Evolutionary conservation across 2,888 invertebrate genomes (phyloP).

Genomic region (Meghimatium bilineatum): DNA sequence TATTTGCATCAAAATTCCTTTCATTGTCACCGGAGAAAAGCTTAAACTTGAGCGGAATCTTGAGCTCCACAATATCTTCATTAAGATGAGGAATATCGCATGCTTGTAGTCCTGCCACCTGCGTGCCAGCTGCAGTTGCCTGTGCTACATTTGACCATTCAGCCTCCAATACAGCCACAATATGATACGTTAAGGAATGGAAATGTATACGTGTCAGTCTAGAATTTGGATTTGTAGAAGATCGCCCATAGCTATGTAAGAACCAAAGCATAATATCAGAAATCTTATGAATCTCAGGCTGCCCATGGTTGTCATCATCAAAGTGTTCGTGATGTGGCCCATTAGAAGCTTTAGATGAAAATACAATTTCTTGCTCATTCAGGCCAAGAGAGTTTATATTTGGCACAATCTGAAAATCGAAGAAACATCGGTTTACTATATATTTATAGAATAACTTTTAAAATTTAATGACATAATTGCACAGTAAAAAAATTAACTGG

Average conservation of each 20-base stretch:
- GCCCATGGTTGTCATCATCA: slow-evolving; percentile 57
- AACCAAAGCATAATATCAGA: slow-evolving; percentile 78
- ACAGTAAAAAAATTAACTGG: no score
- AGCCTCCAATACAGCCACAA: slow-evolving; percentile 72
- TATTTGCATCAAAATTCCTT: slow-evolving; percentile 63
- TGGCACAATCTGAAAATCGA: slow-evolving; percentile 71
- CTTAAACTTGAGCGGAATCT: slow-evolving; percentile 74
- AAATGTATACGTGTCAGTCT: slow-evolving; percentile 78
- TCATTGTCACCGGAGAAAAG: slow-evolving; percentile 65
- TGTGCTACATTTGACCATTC: slow-evolving; percentile 77
- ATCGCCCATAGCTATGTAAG: slow-evolving; percentile 75
- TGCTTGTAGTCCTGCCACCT: slow-evolving; percentile 77
- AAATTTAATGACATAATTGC: no score
- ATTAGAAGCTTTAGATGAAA: slow-evolving; percentile 74
- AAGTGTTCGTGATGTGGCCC: slow-evolving; percentile 74
- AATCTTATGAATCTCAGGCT: slow-evolving; percentile 77
- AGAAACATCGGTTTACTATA: neutral
- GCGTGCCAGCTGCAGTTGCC: slow-evolving; percentile 78
- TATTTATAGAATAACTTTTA: neutral
- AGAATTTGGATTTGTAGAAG: slow-evolving; percentile 68
- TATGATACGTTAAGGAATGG: slow-evolving; percentile 78
- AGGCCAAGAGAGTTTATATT: slow-evolving; percentile 76
- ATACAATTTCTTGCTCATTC: slow-evolving; percentile 78
- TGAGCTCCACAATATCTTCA: slow-evolving; percentile 74
- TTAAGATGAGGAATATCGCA: slow-evolving; percentile 70